Conservation (phyloP, 2,797 vertebrate species). For the Diplodus puntazzo region DNA sequence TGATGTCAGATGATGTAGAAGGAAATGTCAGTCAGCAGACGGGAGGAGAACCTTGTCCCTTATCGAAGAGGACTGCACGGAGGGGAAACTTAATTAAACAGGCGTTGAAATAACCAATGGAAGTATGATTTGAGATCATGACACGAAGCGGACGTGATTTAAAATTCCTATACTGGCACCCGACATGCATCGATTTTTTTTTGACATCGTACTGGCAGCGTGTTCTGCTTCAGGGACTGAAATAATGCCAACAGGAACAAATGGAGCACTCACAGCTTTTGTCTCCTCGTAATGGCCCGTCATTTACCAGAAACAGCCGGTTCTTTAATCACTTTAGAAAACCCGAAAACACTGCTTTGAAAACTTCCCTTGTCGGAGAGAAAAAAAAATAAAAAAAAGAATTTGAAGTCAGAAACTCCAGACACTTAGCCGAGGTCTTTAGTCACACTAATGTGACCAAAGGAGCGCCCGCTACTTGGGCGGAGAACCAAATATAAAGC, state of each 20-base stretch:
- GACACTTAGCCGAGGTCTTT: slow-evolving; percentile 39
- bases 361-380: slow-evolving; percentile 5
- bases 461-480: background rate
- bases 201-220: background rate
- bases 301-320: slow-evolving; percentile 30
- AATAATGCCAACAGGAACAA: slow-evolving; percentile 16
- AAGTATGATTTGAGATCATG: background rate
- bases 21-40: background rate
- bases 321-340: slow-evolving; percentile 42
- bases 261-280: slow-evolving; percentile 31
- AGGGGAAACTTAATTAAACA: too few species aligned
- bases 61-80: too few species aligned
- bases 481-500: background rate
- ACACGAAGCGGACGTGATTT: background rate
- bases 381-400: background rate
- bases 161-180: background rate
- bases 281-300: slow-evolving; percentile 30
- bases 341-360: slow-evolving; percentile 1
- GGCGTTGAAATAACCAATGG: too few species aligned
- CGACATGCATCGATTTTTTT: background rate
- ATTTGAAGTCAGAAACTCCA: slow-evolving; percentile 36
- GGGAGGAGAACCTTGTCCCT: background rate
- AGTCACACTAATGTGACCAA: slow-evolving; percentile 50
- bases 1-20: background rate
- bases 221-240: background rate